phyloP scores from a whole-genome alignment of 2,797 vertebrate species.

The Esox lucius region DNA sequence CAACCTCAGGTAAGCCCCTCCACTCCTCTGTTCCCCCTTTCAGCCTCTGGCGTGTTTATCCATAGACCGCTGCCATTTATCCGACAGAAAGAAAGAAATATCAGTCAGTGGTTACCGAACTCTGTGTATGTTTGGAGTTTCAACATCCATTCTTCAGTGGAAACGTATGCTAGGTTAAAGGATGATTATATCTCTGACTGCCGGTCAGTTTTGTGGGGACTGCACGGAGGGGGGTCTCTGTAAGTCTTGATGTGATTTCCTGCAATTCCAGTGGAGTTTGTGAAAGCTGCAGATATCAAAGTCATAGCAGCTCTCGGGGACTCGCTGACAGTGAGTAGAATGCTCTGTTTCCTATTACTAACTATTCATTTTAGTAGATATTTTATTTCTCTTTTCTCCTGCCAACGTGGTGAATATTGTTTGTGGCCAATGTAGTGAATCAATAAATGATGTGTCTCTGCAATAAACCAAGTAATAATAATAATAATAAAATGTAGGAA shows the following conservation, averaged over 20 bases:
- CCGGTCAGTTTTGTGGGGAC: background rate
- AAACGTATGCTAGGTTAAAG: no score
- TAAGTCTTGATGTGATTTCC: background rate
- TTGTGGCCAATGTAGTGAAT: background rate
- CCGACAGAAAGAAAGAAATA: background rate
- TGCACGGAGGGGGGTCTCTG: background rate
- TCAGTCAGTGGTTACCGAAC: background rate
- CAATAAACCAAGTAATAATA: slow-evolving; percentile 2
- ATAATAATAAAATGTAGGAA: no score
- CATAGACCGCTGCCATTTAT: background rate
- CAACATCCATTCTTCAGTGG: no score
- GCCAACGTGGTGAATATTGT: background rate
- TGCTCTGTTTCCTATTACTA: background rate
- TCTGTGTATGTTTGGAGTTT: background rate
- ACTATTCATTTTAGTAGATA: background rate
- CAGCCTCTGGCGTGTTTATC: background rate
- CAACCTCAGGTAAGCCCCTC: slow-evolving; percentile 55
- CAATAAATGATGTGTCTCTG: slow-evolving; percentile 7
- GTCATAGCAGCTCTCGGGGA: slow-evolving; percentile 85
- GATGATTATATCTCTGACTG: no score
- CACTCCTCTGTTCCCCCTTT: background rate
- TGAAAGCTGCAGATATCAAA: slow-evolving; percentile 82
- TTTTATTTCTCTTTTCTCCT: background rate
- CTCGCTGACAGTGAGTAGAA: slow-evolving; percentile 82
- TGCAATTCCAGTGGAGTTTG: slow-evolving; percentile 76